Base-by-base conservation (phyloP, 2,113 vertebrate species). In the Centropus unirufus region DNA sequence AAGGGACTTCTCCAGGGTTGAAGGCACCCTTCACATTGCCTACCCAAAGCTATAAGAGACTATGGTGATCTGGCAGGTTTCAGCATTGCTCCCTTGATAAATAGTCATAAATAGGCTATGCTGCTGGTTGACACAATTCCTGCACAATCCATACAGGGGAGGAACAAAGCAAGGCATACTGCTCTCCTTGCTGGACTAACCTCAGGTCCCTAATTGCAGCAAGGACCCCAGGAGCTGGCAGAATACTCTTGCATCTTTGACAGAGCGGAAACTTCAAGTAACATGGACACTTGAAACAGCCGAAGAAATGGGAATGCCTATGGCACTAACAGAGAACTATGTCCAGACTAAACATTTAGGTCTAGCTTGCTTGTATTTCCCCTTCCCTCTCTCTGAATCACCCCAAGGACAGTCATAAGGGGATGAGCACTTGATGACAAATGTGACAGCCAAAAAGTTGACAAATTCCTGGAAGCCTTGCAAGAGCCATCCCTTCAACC, bases 71-170 rank as follows among this genome's bases (percentile, higher is more conserved):
- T 72, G 39, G 18, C 29, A 63, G n/a, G 19, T 39, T 76, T 55
- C 54, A 87, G 22, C 6, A 46, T n/a, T 40, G 52, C 7, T 55
- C 2, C n/a, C 39, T 76, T 8, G 1, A 52, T n/a, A 40, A 4
- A 44, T 7, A 70, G 39, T 32, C 34, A 49, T 39, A 32, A 57
- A 68, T 9, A 42, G 4, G 20, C 27, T 80, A 9, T 12, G 5
- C 11, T 72, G 1, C 54, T 49, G 58, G 13, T 42, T 80, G 26
- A 34, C 16, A 77, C 54, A 89, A 78, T 14, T 16, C 22, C 55
- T 44, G 29, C 34, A 82, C 36, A 24, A 67, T 67, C 21, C 2
- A 1, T 57, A 66, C 14, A 24, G 0, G 1, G 26, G 39, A 51
- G 84, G 9, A 78, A 21, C 26, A 83, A 78, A 64, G 54, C 11